phyloP scores from a whole-genome alignment of 2,797 vertebrate species.

The Pseudocheirus occidentalis region DNA sequence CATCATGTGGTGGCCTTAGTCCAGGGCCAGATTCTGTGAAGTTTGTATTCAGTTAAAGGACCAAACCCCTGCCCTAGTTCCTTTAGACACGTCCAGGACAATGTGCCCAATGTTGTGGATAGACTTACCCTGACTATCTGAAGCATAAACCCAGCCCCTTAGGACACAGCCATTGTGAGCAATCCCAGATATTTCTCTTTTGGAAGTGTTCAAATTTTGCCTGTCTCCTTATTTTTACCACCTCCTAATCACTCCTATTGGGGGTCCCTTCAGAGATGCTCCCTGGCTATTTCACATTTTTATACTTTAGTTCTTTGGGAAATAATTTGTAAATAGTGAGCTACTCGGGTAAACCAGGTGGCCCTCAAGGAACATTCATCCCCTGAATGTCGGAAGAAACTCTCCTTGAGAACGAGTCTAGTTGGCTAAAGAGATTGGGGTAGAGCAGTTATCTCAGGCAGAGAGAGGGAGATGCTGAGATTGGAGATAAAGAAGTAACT shows the following conservation, averaged over 20 bases:
- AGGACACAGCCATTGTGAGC: not conserved
- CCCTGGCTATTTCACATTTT: not conserved
- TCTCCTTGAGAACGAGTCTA: not conserved
- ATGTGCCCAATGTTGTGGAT: not conserved
- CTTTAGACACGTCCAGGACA: not conserved
- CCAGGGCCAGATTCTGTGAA: not conserved
- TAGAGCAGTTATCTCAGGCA: not conserved
- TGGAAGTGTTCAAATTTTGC: not conserved
- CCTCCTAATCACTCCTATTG: not conserved
- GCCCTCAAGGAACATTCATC: not conserved
- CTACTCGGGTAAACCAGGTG: not conserved
- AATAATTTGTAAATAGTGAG: not conserved
- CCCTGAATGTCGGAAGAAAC: not conserved
- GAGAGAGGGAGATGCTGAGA: not conserved
- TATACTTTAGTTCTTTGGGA: not conserved
- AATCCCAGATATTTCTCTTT: not conserved
- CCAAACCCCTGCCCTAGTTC: too few species aligned
- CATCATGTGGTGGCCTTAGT: not conserved
- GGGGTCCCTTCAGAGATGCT: not conserved
- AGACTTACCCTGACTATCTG: not conserved
- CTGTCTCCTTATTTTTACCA: not conserved
- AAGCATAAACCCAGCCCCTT: not conserved
- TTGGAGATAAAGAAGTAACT: not conserved
- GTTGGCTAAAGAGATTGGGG: not conserved
- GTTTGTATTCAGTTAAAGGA: too few species aligned